Conservation (phyloP, 37 sponge, comb jelly and placozoan genomes). For the Ianthella basta region DNA sequence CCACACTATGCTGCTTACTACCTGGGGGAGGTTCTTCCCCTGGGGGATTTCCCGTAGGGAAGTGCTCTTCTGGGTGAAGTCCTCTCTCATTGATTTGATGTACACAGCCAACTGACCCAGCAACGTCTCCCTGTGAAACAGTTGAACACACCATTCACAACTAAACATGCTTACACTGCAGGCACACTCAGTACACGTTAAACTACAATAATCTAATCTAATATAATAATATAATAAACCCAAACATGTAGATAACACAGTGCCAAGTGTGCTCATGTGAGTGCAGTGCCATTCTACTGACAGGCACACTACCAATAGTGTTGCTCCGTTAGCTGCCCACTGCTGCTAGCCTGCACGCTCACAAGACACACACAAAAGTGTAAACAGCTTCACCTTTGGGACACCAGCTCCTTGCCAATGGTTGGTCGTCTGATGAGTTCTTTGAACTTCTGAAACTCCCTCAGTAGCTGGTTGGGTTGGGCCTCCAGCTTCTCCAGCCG, state of each 20-base stretch:
- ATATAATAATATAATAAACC: too few species aligned
- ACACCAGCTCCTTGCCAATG: constrained; percentile 82
- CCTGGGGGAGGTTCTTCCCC: constrained; percentile 92
- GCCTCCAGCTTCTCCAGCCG: constrained; percentile 79
- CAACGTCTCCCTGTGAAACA: constrained; percentile 81
- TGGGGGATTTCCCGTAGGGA: neutral
- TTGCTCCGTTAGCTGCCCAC: too few species aligned
- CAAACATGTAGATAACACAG: neutral
- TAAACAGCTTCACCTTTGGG: constrained; percentile 72
- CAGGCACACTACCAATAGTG: too few species aligned
- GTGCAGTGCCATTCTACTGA: too few species aligned
- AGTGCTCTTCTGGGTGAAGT: constrained; percentile 65
- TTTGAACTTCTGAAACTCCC: constrained; percentile 95
- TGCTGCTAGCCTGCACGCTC: neutral
- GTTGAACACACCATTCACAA: constrained; percentile 4
- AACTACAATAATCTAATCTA: too few species aligned
- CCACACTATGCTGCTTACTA: constrained; percentile 92
- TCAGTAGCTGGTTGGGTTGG: constrained; percentile 92
- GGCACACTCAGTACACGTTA: too few species aligned
- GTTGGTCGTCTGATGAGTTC: constrained; percentile 85
- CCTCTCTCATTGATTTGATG: constrained; percentile 76
- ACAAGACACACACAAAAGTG: neutral
- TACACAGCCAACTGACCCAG: constrained; percentile 89
- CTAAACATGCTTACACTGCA: too few species aligned
- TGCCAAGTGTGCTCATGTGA: neutral